Percentiles rank a stretch among this genome's conserved stretches.
Evolutionary conservation across 2,888 invertebrate genomes (phyloP).

Genomic region (Dyspetes luteomarginatus): DNA sequence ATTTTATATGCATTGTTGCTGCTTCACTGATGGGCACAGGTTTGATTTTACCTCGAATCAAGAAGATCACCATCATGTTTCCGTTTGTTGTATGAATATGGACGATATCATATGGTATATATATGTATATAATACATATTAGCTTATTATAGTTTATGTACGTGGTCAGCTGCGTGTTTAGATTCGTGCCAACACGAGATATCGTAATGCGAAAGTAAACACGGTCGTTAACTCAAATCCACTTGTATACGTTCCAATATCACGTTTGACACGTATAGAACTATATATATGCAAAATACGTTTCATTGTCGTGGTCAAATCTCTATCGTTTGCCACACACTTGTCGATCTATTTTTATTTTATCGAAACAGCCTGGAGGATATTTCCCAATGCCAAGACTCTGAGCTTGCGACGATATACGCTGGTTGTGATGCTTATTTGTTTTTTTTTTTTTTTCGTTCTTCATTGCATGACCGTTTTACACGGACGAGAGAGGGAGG

Average conservation of each 20-base stretch:
- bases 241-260: slow-evolving; percentile 13
- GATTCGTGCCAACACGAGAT: slow-evolving; percentile 53
- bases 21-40: background rate
- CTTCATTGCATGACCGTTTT: slow-evolving; percentile 37
- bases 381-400: too few species aligned
- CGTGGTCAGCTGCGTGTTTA: slow-evolving; percentile 8
- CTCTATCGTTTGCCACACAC: background rate
- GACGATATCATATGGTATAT: background rate
- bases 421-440: too few species aligned
- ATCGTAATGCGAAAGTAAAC: slow-evolving; percentile 49
- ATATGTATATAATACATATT: background rate
- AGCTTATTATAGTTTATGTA: background rate
- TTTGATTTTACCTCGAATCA: slow-evolving; percentile 58
- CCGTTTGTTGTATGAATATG: slow-evolving; percentile 7
- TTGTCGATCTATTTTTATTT: too few species aligned
- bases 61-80: slow-evolving; percentile 48
- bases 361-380: too few species aligned
- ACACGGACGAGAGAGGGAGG: background rate
- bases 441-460: too few species aligned
- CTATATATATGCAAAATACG: background rate
- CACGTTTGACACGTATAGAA: background rate
- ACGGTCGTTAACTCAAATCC: slow-evolving; percentile 28
- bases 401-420: too few species aligned
- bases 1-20: slow-evolving; percentile 46
- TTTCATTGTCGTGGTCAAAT: background rate